Evolutionary conservation across 2,797 vertebrate species (phyloP).

Genomic region (Percopsis omiscomaycus): DNA sequence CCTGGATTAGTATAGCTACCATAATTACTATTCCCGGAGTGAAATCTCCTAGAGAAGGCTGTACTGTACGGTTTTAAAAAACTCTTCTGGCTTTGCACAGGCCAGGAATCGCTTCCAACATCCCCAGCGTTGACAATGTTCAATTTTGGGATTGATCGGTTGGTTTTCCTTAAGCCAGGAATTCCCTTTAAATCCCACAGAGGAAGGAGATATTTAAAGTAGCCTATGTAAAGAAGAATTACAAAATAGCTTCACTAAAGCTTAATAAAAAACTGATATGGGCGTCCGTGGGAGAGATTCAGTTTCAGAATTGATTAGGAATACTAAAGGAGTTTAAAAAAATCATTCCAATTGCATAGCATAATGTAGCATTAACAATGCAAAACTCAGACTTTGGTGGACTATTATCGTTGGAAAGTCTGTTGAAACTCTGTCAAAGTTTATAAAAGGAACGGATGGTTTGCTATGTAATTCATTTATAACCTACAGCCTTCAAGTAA

Average conservation of each 20-base stretch:
- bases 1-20: constrained; percentile 31
- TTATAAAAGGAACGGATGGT: not conserved
- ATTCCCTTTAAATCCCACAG: not conserved
- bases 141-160: constrained; percentile 10
- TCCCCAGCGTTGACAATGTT: not conserved
- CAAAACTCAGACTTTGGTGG: not conserved
- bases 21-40: constrained; percentile 3
- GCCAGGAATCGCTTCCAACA: constrained; percentile 13
- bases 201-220: not conserved
- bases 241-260: not conserved
- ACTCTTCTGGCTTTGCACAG: not conserved
- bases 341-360: no score
- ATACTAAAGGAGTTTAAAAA: no score
- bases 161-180: not conserved
- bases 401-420: not conserved
- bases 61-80: constrained; percentile 13
- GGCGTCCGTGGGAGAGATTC: no score
- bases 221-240: not conserved
- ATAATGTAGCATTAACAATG: not conserved
- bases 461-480: not conserved
- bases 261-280: not conserved
- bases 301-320: no score
- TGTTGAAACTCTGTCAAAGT: not conserved
- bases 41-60: constrained; percentile 1
- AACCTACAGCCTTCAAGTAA: not conserved